Base-by-base conservation (phyloP, 1,140 invertebrate genomes). In the Ips typographus region DNA sequence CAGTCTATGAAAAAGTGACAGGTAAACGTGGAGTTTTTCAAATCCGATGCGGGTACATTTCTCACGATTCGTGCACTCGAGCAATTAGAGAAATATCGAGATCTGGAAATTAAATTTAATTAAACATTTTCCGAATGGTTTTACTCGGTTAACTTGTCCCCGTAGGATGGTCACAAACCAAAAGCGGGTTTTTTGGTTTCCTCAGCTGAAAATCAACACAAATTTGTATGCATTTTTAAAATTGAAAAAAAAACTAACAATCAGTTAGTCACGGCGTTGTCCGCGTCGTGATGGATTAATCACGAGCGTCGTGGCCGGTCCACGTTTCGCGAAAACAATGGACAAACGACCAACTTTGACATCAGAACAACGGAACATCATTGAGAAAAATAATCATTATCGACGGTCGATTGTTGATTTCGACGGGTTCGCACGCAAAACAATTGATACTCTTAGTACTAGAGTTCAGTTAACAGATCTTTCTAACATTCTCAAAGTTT, bases 201-300 rank as follows among this genome's bases (percentile, higher is more conserved):
- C 22, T 22, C 22, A 22, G 22, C 22, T 22, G 22, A 22, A 22
- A 22, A 22, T 22, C 22, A 22, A 22, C 22, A 22, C 22, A 22
- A 22, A 22, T 22, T 22, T 22, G 22, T 22, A 22, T 22, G 22
- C 22, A 22, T 22, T 22, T 22, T 22, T 22, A 22, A 22, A 22
- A 22, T 22, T 22, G 22, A 22, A 22, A 22, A 22, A n/a, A 22
- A 22, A 55, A 55, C 62, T 65, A 65, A 65, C 51, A 65, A 65
- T 42, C 44, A 49, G 22, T 62, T 62, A 8, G 62, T 65, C 62
- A 65, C 62, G 62, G 47, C 40, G 56, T 65, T 43, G 59, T 47
- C 62, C 51, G 56, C 42, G 62, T 65, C 62, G 62, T 65, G 62
- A 65, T 65, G 62, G 62, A 65, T 65, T 65, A 65, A 65, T 65